Conservation (phyloP, 2,888 invertebrate species). For the Leptarthrus brevirostris region DNA sequence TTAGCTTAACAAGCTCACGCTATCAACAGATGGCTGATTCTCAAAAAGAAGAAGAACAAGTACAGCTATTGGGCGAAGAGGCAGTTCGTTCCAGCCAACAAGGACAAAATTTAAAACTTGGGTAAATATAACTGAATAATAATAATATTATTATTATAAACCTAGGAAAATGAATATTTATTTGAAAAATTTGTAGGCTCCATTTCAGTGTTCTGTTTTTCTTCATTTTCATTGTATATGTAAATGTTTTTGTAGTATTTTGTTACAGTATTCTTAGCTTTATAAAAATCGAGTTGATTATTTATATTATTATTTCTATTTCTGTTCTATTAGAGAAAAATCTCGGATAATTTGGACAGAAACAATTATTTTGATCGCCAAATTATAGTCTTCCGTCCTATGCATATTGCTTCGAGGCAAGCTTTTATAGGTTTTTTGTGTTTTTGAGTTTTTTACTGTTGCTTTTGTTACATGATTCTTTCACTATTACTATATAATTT, state of each 20-base stretch:
- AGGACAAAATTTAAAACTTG: conserved; percentile 96
- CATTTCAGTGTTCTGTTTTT: not conserved
- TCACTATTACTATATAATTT: not conserved
- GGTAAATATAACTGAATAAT: conserved; percentile 76
- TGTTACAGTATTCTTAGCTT: no score
- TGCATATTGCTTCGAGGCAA: conserved; percentile 42
- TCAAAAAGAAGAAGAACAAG: conserved; percentile 94
- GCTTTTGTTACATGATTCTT: not conserved
- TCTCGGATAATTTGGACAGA: conserved; percentile 22
- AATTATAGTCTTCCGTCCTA: conserved; percentile 13
- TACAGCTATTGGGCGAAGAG: conserved; percentile 96
- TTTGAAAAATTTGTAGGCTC: not conserved
- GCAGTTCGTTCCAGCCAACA: conserved; percentile 81
- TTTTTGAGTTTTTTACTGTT: conserved; percentile 12
- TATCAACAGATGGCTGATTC: conserved; percentile 94
- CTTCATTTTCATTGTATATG: not conserved
- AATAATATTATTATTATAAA: conserved; percentile 52
- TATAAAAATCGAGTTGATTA: not conserved
- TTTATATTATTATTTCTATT: conserved; percentile 5
- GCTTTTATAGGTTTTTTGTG: conserved; percentile 40
- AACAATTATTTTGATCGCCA: not conserved
- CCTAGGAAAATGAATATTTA: conserved; percentile 19
- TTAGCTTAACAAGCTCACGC: conserved; percentile 71
- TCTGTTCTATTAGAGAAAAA: conserved; percentile 39
- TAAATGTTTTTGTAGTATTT: not conserved